Percentiles rank a stretch among this genome's conserved stretches.
These are phyloP conservation scores for Triplophysa yarkandensis DNA, from an alignment of 2,797 vertebrate genomes.

Conservation along the genomic window DNA sequence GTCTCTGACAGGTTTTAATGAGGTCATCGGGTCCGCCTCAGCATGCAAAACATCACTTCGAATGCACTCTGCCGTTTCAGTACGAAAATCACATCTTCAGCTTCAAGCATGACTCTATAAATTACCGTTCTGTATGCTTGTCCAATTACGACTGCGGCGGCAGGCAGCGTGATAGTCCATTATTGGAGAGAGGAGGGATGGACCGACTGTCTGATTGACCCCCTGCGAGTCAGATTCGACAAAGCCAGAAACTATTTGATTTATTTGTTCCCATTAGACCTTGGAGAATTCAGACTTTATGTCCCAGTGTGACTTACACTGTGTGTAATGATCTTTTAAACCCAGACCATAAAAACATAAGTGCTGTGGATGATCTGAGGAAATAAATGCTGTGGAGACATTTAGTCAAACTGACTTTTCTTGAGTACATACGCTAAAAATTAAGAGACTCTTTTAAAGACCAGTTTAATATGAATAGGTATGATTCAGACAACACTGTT, in stretches of 20 bases:
- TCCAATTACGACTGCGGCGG: slow-evolving; percentile 28
- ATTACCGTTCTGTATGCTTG: slow-evolving; percentile 37
- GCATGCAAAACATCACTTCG: slow-evolving; percentile 49
- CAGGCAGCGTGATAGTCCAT: slow-evolving; percentile 42
- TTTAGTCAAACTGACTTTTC: not conserved
- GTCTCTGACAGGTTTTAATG: slow-evolving; percentile 53
- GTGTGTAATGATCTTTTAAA: slow-evolving; percentile 5
- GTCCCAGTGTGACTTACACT: slow-evolving; percentile 2
- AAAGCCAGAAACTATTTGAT: slow-evolving; percentile 23
- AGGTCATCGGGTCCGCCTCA: slow-evolving; percentile 48
- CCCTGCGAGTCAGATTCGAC: slow-evolving; percentile 12
- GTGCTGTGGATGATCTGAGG: not conserved
- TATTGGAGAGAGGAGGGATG: slow-evolving; percentile 16
- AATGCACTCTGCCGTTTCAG: slow-evolving; percentile 19
- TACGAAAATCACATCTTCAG: slow-evolving; percentile 38
- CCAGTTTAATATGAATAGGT: too few species aligned
- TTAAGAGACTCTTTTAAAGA: too few species aligned
- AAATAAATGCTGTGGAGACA: not conserved
- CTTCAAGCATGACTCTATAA: slow-evolving; percentile 36
- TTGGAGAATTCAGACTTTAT: not conserved
- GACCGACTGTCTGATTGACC: slow-evolving; percentile 22
- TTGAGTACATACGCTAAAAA: not conserved
- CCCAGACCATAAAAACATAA: not conserved
- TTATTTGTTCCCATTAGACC: slow-evolving; percentile 11
- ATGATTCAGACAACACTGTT: too few species aligned